These are phyloP conservation scores for Phasia obesa DNA, from an alignment of 2,888 invertebrate genomes.

Conservation along the genomic window DNA sequence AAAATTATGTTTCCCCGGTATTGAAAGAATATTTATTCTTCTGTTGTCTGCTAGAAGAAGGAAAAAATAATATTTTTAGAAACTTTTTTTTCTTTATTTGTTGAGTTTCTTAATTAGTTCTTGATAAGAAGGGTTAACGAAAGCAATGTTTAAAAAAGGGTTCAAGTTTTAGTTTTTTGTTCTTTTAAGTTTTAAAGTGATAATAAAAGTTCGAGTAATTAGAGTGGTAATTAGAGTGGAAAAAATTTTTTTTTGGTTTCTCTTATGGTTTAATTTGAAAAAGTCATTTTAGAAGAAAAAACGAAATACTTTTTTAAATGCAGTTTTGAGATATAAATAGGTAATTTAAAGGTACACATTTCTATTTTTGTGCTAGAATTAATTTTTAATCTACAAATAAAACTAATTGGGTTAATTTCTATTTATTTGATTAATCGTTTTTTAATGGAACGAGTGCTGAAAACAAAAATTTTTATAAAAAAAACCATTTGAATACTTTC, in stretches of 20 bases:
- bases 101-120: conserved; percentile 64
- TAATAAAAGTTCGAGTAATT: conserved; percentile 35
- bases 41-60: background rate
- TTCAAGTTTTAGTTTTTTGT: conserved; percentile 27
- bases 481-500: too few relatives aligned
- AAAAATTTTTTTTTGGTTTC: background rate
- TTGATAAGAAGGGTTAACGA: conserved; percentile 45
- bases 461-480: too few relatives aligned
- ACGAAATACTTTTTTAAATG: too few relatives aligned
- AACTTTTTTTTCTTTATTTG: conserved; percentile 19
- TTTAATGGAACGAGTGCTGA: too few relatives aligned
- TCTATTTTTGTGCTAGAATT: too few relatives aligned
- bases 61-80: background rate
- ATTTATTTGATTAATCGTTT: too few relatives aligned
- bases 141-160: conserved; percentile 53
- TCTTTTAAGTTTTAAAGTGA: conserved; percentile 5
- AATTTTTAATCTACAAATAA: too few relatives aligned
- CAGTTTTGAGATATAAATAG: too few relatives aligned
- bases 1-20: conserved; percentile 31
- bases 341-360: too few relatives aligned
- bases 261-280: background rate
- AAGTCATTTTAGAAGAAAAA: background rate
- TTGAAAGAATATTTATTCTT: conserved; percentile 6
- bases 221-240: conserved; percentile 45
- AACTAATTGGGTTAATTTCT: too few relatives aligned